These are phyloP conservation scores for Drosophila sturtevanti DNA, from an alignment of 1,140 invertebrate species.

Conservation along the genomic window DNA sequence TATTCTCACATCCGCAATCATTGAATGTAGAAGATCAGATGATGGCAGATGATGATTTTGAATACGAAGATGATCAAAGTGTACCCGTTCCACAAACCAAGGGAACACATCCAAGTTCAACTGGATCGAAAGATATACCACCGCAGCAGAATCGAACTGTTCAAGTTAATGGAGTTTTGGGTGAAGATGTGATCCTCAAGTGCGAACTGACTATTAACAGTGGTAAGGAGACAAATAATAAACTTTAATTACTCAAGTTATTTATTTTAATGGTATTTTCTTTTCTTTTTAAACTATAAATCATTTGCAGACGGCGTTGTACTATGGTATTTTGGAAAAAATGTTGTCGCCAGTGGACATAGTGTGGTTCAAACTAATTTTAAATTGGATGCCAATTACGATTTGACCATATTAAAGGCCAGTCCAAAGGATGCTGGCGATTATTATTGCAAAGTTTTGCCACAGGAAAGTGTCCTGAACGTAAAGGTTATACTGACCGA, in stretches of 20 bases:
- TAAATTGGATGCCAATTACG: constrained; percentile 44
- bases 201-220: constrained; percentile 36
- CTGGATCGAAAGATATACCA: not conserved
- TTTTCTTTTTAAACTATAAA: too few species aligned
- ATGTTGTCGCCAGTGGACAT: constrained; percentile 39
- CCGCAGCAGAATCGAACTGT: constrained; percentile 22
- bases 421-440: constrained; percentile 52
- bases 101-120: not conserved
- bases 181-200: constrained; percentile 46
- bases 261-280: not conserved
- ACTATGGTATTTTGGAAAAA: constrained; percentile 40
- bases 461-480: constrained; percentile 21
- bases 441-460: constrained; percentile 47
- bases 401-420: constrained; percentile 59
- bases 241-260: not conserved
- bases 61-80: constrained; percentile 43
- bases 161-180: constrained; percentile 42
- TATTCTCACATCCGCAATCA: constrained; percentile 26
- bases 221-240: constrained; percentile 24
- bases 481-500: constrained; percentile 51
- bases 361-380: constrained; percentile 54
- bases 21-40: constrained; percentile 32
- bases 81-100: constrained; percentile 45
- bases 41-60: constrained; percentile 47
- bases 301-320: constrained; percentile 15